Conservation (phyloP, 2,888 invertebrate species). For the Drosophila seclusa region DNA sequence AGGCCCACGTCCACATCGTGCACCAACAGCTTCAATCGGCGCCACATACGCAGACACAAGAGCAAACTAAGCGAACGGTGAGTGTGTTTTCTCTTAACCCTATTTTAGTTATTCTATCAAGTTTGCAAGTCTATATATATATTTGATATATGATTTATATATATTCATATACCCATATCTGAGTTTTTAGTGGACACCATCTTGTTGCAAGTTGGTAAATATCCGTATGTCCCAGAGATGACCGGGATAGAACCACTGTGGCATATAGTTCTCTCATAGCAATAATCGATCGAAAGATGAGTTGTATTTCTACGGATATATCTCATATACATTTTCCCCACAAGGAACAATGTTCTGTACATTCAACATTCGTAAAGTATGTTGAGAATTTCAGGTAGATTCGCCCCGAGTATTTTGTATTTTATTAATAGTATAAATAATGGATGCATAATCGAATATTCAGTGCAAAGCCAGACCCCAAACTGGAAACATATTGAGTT, state of each 20-base stretch:
- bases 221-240: neutral
- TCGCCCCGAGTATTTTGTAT: neutral
- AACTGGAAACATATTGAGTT: neutral
- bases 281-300: neutral
- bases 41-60: slow-evolving; percentile 83
- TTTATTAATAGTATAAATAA: too few species aligned
- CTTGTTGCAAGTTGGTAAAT: too few species aligned
- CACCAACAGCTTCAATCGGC: slow-evolving; percentile 84
- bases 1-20: slow-evolving; percentile 84
- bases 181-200: too few species aligned
- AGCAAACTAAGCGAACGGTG: slow-evolving; percentile 85
- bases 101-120: too few species aligned
- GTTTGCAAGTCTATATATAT: neutral
- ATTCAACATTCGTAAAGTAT: neutral
- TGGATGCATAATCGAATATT: neutral
- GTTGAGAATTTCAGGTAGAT: neutral
- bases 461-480: neutral
- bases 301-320: neutral
- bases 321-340: neutral
- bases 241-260: neutral
- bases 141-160: neutral
- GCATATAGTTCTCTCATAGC: too few species aligned
- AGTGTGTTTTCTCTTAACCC: slow-evolving; percentile 35
- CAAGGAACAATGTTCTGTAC: neutral
- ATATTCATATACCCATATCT: too few species aligned